Conservation (phyloP, 2,113 vertebrate species). For the Baryphthengus martii region DNA sequence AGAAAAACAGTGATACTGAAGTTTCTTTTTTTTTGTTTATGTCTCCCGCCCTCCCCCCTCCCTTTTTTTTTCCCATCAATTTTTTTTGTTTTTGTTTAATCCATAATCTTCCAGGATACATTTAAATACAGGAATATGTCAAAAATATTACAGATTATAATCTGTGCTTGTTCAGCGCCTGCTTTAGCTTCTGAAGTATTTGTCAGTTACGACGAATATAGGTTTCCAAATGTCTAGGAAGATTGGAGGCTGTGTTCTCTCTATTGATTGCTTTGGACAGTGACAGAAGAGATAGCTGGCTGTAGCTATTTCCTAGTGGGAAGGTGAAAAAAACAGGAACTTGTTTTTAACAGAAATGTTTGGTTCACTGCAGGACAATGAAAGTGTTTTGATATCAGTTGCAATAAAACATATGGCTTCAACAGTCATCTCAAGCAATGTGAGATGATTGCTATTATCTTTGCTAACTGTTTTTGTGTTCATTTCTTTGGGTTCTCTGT, state of each 20-base stretch:
- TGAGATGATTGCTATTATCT: not conserved
- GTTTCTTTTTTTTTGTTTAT: not conserved
- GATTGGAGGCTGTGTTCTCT: not conserved
- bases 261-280: not conserved
- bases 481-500: not conserved
- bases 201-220: not conserved
- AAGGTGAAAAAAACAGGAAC: not conserved
- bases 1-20: constrained; percentile 15
- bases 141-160: not conserved
- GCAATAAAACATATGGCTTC: not conserved
- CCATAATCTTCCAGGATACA: not conserved
- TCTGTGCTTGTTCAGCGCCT: not conserved
- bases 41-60: too few relatives aligned
- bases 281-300: not conserved
- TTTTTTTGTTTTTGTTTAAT: not conserved
- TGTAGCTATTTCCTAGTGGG: not conserved
- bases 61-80: not conserved
- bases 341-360: not conserved
- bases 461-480: not conserved
- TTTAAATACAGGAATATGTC: not conserved
- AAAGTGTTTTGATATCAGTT: not conserved
- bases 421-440: not conserved
- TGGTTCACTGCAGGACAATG: not conserved
- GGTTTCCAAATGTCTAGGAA: not conserved
- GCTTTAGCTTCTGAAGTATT: constrained; percentile 8